Percentiles rank a stretch among this genome's conserved stretches.
These are phyloP conservation scores for Glandiceps talaboti DNA, from an alignment of 53 echinoderm and acorn worm genomes.

Conservation along the genomic window DNA sequence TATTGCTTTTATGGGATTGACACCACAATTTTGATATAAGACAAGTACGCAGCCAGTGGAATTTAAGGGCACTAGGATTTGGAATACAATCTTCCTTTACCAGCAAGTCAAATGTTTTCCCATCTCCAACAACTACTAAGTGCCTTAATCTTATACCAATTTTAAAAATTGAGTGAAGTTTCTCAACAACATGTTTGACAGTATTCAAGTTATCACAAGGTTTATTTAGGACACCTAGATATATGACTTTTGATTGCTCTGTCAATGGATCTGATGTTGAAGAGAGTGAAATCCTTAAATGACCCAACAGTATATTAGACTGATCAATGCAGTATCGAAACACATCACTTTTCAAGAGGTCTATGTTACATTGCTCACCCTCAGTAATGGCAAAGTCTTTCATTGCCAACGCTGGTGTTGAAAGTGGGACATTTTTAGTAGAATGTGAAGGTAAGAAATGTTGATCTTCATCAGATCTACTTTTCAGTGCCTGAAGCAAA, in stretches of 20 bases:
- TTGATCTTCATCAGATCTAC: background rate
- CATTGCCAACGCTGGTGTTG: background rate
- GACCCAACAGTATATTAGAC: background rate
- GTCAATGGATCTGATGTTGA: background rate
- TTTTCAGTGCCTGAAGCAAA: background rate
- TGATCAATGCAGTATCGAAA: background rate
- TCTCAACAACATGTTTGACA: conserved; percentile 2
- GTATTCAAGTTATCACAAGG: conserved; percentile 28
- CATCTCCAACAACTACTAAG: conserved; percentile 27
- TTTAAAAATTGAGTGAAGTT: conserved; percentile 2
- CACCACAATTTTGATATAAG: background rate
- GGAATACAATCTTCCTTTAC: background rate
- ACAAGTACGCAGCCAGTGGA: background rate
- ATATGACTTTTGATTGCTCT: conserved; percentile 14
- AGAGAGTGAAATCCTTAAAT: background rate
- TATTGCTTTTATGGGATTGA: background rate
- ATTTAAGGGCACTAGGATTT: background rate
- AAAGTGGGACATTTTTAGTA: background rate
- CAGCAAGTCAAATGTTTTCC: conserved; percentile 16
- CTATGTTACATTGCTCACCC: background rate
- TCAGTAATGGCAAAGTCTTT: background rate
- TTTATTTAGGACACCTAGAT: conserved; percentile 24
- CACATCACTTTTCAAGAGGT: background rate
- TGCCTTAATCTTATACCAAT: background rate
- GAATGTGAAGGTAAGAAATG: background rate